These are phyloP conservation scores for Metellina segmentata DNA, from an alignment of 2,888 invertebrate species.

Conservation along the genomic window DNA sequence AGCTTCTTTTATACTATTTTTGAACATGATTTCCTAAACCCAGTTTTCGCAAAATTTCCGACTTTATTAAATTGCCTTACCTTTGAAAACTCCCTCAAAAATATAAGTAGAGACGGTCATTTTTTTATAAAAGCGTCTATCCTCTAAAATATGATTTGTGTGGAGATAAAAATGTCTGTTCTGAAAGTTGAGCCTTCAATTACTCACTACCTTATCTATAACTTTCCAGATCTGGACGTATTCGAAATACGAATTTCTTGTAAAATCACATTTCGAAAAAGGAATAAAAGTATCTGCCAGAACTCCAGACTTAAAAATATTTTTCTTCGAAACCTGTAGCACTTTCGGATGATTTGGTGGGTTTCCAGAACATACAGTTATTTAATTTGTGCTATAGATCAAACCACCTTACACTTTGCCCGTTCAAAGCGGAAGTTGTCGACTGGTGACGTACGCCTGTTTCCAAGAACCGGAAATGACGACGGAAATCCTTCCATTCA, in stretches of 20 bases:
- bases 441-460: slow-evolving; percentile 21
- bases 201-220: neutral
- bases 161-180: neutral
- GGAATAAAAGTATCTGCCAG: neutral
- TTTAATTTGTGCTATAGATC: slow-evolving; percentile 30
- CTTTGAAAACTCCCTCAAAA: too few species aligned
- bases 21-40: too few species aligned
- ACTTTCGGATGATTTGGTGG: slow-evolving; percentile 5
- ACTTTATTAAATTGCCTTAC: too few species aligned
- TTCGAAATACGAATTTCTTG: neutral
- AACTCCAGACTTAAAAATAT: neutral
- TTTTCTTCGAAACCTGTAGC: neutral
- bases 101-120: too few species aligned
- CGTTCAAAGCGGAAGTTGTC: slow-evolving; percentile 38
- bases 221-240: neutral
- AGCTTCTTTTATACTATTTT: too few species aligned
- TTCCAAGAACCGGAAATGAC: slow-evolving; percentile 44
- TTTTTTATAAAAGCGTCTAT: neutral
- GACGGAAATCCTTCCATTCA: slow-evolving; percentile 45
- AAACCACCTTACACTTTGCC: slow-evolving; percentile 18
- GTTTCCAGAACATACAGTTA: slow-evolving; percentile 13
- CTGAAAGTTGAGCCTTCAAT: neutral
- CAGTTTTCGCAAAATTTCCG: too few species aligned
- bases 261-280: neutral
- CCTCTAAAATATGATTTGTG: neutral